Percentiles rank a stretch among this genome's conserved stretches.
These are phyloP conservation scores for Galerucella calmariensis DNA, from an alignment of 2,888 invertebrate genomes.

Conservation along the genomic window DNA sequence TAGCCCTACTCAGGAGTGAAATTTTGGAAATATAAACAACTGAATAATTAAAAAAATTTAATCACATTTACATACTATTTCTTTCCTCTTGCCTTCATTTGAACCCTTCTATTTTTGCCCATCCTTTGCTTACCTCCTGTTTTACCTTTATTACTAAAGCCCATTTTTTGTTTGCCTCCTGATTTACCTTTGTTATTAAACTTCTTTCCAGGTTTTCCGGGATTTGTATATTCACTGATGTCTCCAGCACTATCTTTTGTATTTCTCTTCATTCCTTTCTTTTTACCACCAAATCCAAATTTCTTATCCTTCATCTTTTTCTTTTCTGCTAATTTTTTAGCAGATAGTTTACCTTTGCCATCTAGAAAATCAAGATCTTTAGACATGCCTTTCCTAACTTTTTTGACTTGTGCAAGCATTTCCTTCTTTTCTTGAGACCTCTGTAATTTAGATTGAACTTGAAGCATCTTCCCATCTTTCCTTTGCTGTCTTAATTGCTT, in stretches of 20 bases:
- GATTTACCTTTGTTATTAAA: constrained; percentile 54
- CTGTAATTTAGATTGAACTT: constrained; percentile 83
- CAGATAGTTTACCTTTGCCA: constrained; percentile 62
- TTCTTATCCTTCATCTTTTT: constrained; percentile 82
- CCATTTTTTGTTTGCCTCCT: constrained; percentile 67
- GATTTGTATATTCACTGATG: constrained; percentile 69
- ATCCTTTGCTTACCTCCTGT: constrained; percentile 67
- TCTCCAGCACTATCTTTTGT: constrained; percentile 82
- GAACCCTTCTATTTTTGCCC: constrained; percentile 66
- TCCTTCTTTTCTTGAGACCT: constrained; percentile 92
- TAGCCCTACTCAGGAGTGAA: neutral
- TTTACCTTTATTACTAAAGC: constrained; percentile 48
- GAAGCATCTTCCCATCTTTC: constrained; percentile 91
- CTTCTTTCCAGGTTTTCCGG: constrained; percentile 55
- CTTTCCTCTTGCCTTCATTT: constrained; percentile 61
- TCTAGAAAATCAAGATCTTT: constrained; percentile 85
- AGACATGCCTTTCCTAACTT: constrained; percentile 84
- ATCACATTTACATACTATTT: constrained; percentile 24
- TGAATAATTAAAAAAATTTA: constrained; percentile 1
- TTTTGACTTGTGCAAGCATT: constrained; percentile 91
- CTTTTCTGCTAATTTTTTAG: constrained; percentile 64
- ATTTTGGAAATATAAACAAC: neutral
- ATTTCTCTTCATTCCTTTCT: constrained; percentile 89
- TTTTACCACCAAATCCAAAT: constrained; percentile 96
- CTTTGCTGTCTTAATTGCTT: constrained; percentile 89